Evolutionary conservation across 2,113 vertebrate species (phyloP).

Genomic region (Elachura formosa): DNA sequence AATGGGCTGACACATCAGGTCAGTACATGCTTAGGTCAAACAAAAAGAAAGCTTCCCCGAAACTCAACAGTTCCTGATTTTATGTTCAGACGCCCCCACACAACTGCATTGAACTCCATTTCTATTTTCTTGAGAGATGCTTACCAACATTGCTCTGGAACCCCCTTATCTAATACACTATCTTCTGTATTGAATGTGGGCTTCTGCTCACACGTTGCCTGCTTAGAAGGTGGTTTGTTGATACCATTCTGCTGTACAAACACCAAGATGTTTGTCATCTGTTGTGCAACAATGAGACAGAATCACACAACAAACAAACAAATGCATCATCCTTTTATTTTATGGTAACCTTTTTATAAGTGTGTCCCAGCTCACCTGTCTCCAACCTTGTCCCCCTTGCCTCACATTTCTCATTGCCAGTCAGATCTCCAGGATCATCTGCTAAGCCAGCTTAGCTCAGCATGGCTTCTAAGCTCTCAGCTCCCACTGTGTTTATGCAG

Average conservation of each 20-base stretch:
- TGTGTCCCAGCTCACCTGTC: not conserved
- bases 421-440: not conserved
- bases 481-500: accelerated
- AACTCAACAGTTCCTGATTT: not conserved
- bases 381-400: not conserved
- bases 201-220: not conserved
- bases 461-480: not conserved
- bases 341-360: not conserved
- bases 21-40: not conserved
- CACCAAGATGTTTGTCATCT: not conserved
- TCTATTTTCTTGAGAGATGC: not conserved
- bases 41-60: not conserved
- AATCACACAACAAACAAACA: not conserved
- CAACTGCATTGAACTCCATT: not conserved
- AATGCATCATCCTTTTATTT: not conserved
- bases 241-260: not conserved
- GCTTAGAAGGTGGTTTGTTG: not conserved
- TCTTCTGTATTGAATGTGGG: accelerated
- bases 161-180: not conserved
- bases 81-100: not conserved
- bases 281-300: not conserved
- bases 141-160: not conserved
- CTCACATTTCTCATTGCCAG: not conserved
- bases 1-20: not conserved
- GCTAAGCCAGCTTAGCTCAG: not conserved